Conservation (phyloP, 2,797 vertebrate genomes). For the Urosaurus nigricauda region DNA sequence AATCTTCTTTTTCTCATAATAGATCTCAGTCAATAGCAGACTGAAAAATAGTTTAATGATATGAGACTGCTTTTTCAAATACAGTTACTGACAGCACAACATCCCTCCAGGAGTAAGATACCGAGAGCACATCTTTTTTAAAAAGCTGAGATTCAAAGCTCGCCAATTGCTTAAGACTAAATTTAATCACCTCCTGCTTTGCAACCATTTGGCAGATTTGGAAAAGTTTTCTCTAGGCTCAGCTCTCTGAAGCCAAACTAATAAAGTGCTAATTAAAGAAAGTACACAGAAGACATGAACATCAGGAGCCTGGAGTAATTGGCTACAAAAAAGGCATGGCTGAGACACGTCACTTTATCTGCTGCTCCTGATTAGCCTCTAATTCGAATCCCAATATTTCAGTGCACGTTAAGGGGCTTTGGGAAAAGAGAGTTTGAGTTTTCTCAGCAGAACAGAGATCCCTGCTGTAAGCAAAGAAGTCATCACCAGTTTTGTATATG, state of each 20-base stretch:
- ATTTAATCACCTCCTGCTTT: slow-evolving; percentile 82
- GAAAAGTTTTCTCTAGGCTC: slow-evolving; percentile 77
- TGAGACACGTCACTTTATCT: slow-evolving; percentile 80
- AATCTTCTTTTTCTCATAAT: slow-evolving; percentile 68
- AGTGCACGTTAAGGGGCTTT: slow-evolving; percentile 78
- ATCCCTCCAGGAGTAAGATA: slow-evolving; percentile 70
- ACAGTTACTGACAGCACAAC: slow-evolving; percentile 59
- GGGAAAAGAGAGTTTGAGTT: slow-evolving; percentile 73
- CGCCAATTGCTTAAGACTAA: slow-evolving; percentile 71
- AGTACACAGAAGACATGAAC: slow-evolving; percentile 89
- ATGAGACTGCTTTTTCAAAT: slow-evolving; percentile 58
- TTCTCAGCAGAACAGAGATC: slow-evolving; percentile 69
- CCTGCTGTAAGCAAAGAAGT: slow-evolving; percentile 68
- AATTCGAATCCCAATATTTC: slow-evolving; percentile 90
- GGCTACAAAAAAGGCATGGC: slow-evolving; percentile 89
- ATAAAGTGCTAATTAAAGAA: slow-evolving; percentile 93
- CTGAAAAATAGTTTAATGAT: slow-evolving; percentile 63
- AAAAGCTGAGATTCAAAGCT: slow-evolving; percentile 73
- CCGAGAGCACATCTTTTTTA: slow-evolving; percentile 68
- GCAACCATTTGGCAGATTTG: slow-evolving; percentile 79
- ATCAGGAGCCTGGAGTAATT: slow-evolving; percentile 90
- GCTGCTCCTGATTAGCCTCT: slow-evolving; percentile 87
- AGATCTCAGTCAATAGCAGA: slow-evolving; percentile 66
- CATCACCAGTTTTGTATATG: slow-evolving; percentile 18
- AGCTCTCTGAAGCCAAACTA: slow-evolving; percentile 83